Evolutionary conservation across 92 coral and sea anemone species (phyloP), one percentile per base, ranked within the genome.

Genomic region (Phenganax marumi): DNA sequence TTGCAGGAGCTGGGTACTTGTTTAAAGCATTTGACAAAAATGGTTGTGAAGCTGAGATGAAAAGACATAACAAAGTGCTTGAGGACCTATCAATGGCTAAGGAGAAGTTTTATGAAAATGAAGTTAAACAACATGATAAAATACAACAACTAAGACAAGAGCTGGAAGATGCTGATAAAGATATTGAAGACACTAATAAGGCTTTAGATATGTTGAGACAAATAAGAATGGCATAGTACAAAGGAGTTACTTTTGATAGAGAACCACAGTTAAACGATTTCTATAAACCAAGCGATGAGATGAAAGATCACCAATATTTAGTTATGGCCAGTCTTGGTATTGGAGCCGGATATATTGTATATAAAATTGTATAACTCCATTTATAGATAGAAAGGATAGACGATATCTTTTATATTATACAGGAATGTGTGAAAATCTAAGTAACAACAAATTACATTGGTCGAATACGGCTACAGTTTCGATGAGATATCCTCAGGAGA

Each of bases 51-150:
- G 50, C 8, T 9, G 53, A 25, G 75, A 70, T 76, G 68, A 53
- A 76, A 54, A 43, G 81, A 54, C 81, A 76, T 65, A 76, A 76
- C 47, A 76, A 76, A 76, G 81, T 66, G 54, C 62, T 76, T 33
- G 81, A 76, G 54, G 25, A 46, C 25, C 66, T 76, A 23, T 64
- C 81, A n/a, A 39, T n/a, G 47, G 81, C 81, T 21, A 76, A 76
- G 47, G 81, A 76, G 23, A 53, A n/a, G 51, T 76, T 76, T 22
- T 53, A 52, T 76, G 81, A 76, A 52, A 65, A 76, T 43, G 81
- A 76, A 52, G 66, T 76, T 10, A 76, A 51, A 22, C 25, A 76
- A 51, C 66, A 52, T 52, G 81, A 76, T 51, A 16, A 22, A 7
- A 53, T 53, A 1, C 81, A n/a, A 23, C 19, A 54, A 76, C 68